These are phyloP conservation scores for Nannoperca australis DNA, from an alignment of 2,797 vertebrate genomes.

Conservation along the genomic window DNA sequence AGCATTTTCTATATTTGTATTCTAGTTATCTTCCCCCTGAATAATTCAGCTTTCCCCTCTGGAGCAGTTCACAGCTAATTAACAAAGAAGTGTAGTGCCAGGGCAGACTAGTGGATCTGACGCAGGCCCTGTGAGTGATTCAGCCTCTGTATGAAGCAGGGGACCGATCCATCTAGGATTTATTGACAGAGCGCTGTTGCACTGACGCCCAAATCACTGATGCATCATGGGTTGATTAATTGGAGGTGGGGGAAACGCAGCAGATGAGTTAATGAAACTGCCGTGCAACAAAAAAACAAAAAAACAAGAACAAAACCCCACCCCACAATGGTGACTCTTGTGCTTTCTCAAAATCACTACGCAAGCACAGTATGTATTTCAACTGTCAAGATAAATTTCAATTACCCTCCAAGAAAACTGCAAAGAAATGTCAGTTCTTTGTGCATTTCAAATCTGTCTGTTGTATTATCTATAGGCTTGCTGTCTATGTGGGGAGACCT, in stretches of 20 bases:
- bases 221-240: slow-evolving; percentile 82
- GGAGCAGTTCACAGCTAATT: slow-evolving; percentile 81
- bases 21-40: slow-evolving; percentile 70
- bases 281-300: slow-evolving; percentile 12
- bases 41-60: slow-evolving; percentile 76
- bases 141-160: slow-evolving; percentile 63
- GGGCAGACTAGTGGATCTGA: slow-evolving; percentile 70
- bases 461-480: slow-evolving; percentile 39
- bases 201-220: slow-evolving; percentile 74
- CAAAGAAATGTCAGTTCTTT: slow-evolving; percentile 27
- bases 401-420: slow-evolving; percentile 33
- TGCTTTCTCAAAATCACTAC: neutral
- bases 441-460: slow-evolving; percentile 24
- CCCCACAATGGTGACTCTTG: neutral
- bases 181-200: slow-evolving; percentile 76
- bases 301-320: slow-evolving; percentile 25
- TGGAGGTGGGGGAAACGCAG: slow-evolving; percentile 60
- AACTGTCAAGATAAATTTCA: slow-evolving; percentile 40
- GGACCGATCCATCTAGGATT: slow-evolving; percentile 75
- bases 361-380: neutral
- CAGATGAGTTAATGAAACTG: slow-evolving; percentile 71
- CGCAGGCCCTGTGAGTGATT: slow-evolving; percentile 72
- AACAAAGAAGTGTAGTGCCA: slow-evolving; percentile 76
- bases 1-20: slow-evolving; percentile 76
- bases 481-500: slow-evolving; percentile 55